Percentiles rank a stretch among this genome's conserved stretches.
Evolutionary conservation across 2,113 vertebrate genomes (phyloP).

Genomic region (Pseudorectes ferrugineus): DNA sequence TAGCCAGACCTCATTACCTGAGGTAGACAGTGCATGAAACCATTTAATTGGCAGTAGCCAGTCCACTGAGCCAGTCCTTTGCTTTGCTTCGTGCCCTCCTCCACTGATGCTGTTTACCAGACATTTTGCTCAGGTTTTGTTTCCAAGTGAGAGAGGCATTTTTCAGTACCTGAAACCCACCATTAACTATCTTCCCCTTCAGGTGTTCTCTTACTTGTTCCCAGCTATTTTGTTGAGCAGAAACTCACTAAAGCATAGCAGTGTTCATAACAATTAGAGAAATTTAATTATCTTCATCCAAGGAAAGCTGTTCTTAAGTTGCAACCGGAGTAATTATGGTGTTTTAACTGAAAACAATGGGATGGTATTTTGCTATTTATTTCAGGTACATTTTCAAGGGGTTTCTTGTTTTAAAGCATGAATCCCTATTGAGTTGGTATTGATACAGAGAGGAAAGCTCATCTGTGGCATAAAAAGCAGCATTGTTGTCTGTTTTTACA

Average conservation of each 20-base stretch:
- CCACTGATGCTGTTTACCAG: neutral
- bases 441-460: neutral
- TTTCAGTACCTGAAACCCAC: conserved; percentile 18
- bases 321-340: conserved; percentile 73
- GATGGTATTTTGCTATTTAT: conserved; percentile 5
- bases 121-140: conserved; percentile 7
- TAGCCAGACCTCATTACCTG: conserved; percentile 44
- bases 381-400: neutral
- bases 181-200: conserved; percentile 21
- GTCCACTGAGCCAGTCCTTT: conserved; percentile 8
- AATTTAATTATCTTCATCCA: conserved; percentile 61
- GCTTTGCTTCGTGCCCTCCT: neutral
- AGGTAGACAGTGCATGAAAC: conserved; percentile 1
- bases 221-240: conserved; percentile 32
- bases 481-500: conserved; percentile 46
- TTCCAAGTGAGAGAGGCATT: conserved; percentile 7
- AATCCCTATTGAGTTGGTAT: neutral
- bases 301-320: conserved; percentile 65
- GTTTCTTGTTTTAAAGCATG: neutral
- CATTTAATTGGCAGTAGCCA: neutral
- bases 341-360: conserved; percentile 58
- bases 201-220: conserved; percentile 20
- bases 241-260: conserved; percentile 46
- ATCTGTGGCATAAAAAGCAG: conserved; percentile 37
- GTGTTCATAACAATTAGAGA: conserved; percentile 16